Evolutionary conservation across 2,113 vertebrate genomes (phyloP).

Genomic region (Phylloscopus trochiloides): DNA sequence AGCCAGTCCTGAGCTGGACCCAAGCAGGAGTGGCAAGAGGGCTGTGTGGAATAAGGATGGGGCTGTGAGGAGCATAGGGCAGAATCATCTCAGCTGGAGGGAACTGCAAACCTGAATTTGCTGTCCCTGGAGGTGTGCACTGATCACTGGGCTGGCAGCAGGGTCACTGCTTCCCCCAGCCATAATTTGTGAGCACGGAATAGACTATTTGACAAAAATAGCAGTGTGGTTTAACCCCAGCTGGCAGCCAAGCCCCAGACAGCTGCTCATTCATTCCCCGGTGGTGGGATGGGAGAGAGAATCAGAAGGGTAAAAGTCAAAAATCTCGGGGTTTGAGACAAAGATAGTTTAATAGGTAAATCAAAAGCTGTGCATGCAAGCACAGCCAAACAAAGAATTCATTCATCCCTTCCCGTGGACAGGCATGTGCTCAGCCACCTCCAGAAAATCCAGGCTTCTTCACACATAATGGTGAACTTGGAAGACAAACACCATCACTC

Average conservation of each 20-base stretch:
- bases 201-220: neutral
- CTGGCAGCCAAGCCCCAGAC: neutral
- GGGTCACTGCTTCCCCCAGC: neutral
- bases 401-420: neutral
- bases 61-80: neutral
- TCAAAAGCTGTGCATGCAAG: neutral
- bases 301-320: neutral
- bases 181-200: neutral
- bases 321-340: neutral
- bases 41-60: neutral
- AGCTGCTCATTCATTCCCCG: rapidly evolving
- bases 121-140: neutral
- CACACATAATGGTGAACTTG: neutral
- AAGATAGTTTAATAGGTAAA: neutral
- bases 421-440: neutral
- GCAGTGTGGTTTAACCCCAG: neutral
- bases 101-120: neutral
- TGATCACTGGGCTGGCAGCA: neutral
- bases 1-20: neutral
- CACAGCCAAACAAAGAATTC: neutral
- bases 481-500: neutral
- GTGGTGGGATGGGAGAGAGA: neutral
- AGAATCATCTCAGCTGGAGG: neutral
- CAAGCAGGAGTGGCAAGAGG: neutral
- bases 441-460: neutral